Percentiles rank a stretch among this genome's conserved stretches.
Evolutionary conservation across 2,888 invertebrate species (phyloP).

Genomic region (Stramonita haemastoma): DNA sequence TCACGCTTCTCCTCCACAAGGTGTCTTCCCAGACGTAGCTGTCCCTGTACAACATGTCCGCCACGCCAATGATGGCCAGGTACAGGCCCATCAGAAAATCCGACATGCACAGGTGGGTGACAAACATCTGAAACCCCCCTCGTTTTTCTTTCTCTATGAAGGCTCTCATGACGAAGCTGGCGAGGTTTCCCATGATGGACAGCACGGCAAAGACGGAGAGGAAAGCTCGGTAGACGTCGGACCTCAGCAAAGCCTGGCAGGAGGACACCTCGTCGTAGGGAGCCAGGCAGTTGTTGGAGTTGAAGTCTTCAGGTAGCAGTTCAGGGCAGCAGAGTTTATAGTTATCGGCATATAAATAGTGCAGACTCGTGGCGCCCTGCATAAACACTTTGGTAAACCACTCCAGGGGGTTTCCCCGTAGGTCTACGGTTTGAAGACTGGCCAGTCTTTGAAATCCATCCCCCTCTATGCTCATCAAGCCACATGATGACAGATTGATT

Average conservation of each 20-base stretch:
- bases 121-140: neutral
- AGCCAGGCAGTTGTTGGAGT: neutral
- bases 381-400: neutral
- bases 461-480: neutral
- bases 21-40: neutral
- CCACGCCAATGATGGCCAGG: neutral
- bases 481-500: neutral
- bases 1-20: neutral
- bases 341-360: neutral
- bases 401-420: neutral
- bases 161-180: neutral
- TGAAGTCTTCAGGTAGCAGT: neutral
- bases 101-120: neutral
- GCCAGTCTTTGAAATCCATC: neutral
- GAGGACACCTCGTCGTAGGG: constrained; percentile 19
- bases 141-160: neutral
- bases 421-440: neutral
- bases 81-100: constrained; percentile 15
- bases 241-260: neutral
- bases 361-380: neutral
- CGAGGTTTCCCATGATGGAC: neutral
- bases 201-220: neutral
- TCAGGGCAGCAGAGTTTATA: constrained; percentile 4
- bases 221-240: neutral
- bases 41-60: neutral